These are phyloP conservation scores for Chrysolina oricalcia DNA, from an alignment of 2,888 invertebrate species.

Conservation along the genomic window DNA sequence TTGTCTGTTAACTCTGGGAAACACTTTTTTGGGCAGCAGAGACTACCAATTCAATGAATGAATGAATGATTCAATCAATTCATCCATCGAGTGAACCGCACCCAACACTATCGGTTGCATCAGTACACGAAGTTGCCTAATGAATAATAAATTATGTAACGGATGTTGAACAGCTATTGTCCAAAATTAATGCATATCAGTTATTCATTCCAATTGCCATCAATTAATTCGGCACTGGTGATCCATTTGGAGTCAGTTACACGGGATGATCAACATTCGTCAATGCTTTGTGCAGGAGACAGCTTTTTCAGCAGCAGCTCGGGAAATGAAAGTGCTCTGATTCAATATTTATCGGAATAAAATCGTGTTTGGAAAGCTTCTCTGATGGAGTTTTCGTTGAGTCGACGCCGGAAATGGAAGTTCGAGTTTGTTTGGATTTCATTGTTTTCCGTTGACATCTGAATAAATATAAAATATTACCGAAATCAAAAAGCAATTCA, in stretches of 20 bases:
- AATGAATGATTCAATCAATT: constrained; percentile 17
- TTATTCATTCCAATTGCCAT: constrained; percentile 17
- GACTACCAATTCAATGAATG: background rate
- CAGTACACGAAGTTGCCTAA: constrained; percentile 39
- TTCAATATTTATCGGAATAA: constrained; percentile 14
- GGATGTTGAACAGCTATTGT: constrained; percentile 47
- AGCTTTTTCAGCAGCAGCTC: constrained; percentile 4
- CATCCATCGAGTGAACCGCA: background rate
- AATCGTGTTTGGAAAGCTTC: constrained; percentile 25
- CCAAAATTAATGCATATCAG: constrained; percentile 44
- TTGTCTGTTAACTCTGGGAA: too few species aligned
- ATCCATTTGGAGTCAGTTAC: constrained; percentile 4
- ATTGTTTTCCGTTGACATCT: background rate
- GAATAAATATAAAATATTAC: background rate
- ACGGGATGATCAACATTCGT: constrained; percentile 10
- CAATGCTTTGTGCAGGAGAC: constrained; percentile 18
- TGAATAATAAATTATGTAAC: constrained; percentile 51
- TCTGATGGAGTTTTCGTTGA: constrained; percentile 4
- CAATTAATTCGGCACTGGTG: constrained; percentile 1
- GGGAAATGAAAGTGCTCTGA: constrained; percentile 19
- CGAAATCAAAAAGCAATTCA: too few species aligned
- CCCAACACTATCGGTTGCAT: constrained; percentile 11
- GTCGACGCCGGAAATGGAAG: constrained; percentile 11
- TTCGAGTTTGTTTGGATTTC: background rate
- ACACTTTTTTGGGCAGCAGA: background rate